Conservation (phyloP, 2,113 vertebrate genomes). For the Planiliza haematocheilus region DNA sequence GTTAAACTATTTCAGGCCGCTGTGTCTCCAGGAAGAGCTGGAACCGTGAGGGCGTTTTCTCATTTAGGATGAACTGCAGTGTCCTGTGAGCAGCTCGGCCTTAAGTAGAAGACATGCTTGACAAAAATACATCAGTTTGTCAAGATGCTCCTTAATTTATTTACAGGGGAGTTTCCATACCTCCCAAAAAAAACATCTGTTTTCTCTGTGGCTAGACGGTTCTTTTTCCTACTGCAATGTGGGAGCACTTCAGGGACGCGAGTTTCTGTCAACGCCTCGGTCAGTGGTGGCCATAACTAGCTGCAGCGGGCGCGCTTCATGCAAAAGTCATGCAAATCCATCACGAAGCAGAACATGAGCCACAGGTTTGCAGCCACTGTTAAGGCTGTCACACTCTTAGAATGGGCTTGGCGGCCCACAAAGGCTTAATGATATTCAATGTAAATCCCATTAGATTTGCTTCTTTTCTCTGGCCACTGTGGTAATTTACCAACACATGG, state of each 20-base stretch:
- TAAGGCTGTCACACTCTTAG: background rate
- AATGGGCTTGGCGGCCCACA: constrained; percentile 1
- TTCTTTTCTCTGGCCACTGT: too few species aligned
- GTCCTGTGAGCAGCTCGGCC: background rate
- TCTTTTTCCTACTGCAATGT: constrained; percentile 12
- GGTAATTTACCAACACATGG: too few species aligned
- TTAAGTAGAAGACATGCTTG: background rate
- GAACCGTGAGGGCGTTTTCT: background rate
- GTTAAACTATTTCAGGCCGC: too few species aligned
- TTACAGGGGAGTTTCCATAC: too few species aligned
- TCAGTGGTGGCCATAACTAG: constrained; percentile 51
- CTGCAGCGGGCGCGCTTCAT: constrained; percentile 60
- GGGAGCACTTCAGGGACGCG: constrained; percentile 3
- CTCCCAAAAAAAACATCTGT: background rate
- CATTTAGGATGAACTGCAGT: background rate
- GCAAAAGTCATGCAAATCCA: constrained; percentile 77
- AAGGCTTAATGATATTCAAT: background rate
- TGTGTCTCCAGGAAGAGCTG: too few species aligned
- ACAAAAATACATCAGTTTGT: background rate
- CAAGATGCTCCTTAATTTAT: too few species aligned
- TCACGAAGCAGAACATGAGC: background rate
- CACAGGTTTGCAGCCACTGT: background rate
- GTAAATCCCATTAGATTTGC: background rate
- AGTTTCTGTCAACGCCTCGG: background rate
- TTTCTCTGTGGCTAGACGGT: background rate